Conservation (phyloP, 2,797 vertebrate species). For the Molossus molossus region DNA sequence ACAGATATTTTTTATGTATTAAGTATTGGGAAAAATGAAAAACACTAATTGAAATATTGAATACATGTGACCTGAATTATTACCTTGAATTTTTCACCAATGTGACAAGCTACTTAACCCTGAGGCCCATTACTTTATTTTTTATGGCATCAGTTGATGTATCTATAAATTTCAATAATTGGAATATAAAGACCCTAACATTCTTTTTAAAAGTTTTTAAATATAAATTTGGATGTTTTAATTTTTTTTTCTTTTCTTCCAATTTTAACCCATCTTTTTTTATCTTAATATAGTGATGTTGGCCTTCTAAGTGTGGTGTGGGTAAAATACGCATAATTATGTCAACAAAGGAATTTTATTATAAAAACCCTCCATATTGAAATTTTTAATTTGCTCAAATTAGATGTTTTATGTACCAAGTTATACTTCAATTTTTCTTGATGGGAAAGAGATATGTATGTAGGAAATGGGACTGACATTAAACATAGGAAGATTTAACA, state of each 20-base stretch:
- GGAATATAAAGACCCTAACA: not conserved
- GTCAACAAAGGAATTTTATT: not conserved
- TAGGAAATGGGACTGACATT: not conserved
- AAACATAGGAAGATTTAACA: not conserved
- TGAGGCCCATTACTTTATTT: not conserved
- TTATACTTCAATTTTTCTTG: slow-evolving; percentile 18
- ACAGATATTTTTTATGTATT: not conserved
- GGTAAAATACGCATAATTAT: not conserved
- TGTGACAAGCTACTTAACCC: not conserved
- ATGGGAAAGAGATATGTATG: not conserved
- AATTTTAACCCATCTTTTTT: not conserved
- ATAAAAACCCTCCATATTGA: not conserved
- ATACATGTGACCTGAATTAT: not conserved
- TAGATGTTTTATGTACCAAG: not conserved
- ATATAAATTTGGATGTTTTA: not conserved
- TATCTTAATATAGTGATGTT: not conserved
- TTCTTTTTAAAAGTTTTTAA: not conserved
- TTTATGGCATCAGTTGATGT: not conserved
- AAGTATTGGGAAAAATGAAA: not conserved
- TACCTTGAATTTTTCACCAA: not conserved
- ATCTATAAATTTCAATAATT: slow-evolving; percentile 37
- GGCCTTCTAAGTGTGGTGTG: not conserved
- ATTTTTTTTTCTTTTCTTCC: slow-evolving; percentile 9
- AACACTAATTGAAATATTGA: slow-evolving; percentile 10
- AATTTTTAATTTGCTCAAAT: not conserved